Evolutionary conservation across 2,113 vertebrate genomes (phyloP).

Genomic region (Vireo altiloquus): DNA sequence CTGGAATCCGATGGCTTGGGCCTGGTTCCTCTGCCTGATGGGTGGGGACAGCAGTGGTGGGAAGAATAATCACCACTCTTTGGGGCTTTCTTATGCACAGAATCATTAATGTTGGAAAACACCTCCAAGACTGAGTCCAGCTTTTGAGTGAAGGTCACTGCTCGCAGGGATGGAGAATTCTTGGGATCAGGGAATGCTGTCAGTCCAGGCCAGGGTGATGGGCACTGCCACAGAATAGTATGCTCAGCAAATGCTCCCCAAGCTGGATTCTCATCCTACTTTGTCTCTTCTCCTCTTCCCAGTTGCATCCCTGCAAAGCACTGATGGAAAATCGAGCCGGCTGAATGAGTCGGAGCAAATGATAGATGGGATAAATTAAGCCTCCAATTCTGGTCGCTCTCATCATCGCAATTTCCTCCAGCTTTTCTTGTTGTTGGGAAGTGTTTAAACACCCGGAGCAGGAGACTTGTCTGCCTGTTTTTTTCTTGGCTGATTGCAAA

Average conservation of each 20-base stretch:
- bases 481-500: constrained; percentile 27
- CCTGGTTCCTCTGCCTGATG: background rate
- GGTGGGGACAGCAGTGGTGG: background rate
- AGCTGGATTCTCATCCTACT: background rate
- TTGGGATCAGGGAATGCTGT: background rate
- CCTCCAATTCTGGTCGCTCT: constrained; percentile 13
- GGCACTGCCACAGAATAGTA: background rate
- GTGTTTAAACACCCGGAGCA: constrained; percentile 37
- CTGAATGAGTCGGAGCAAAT: background rate
- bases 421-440: constrained; percentile 39
- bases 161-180: rapidly evolving
- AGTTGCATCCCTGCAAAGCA: background rate
- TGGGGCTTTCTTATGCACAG: rapidly evolving
- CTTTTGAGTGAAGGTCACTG: background rate
- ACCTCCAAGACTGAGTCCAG: background rate
- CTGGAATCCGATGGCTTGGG: rapidly evolving
- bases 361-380: constrained; percentile 59
- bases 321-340: constrained; percentile 16
- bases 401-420: constrained; percentile 56
- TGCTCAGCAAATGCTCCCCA: background rate
- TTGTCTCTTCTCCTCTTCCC: background rate
- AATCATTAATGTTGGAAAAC: background rate
- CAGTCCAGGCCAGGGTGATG: rapidly evolving
- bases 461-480: background rate
- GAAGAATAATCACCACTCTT: background rate